Percentiles rank a stretch among this genome's conserved stretches.
Conservation (phyloP, 2,113 vertebrate genomes). For the Ptilonorhynchus violaceus region DNA sequence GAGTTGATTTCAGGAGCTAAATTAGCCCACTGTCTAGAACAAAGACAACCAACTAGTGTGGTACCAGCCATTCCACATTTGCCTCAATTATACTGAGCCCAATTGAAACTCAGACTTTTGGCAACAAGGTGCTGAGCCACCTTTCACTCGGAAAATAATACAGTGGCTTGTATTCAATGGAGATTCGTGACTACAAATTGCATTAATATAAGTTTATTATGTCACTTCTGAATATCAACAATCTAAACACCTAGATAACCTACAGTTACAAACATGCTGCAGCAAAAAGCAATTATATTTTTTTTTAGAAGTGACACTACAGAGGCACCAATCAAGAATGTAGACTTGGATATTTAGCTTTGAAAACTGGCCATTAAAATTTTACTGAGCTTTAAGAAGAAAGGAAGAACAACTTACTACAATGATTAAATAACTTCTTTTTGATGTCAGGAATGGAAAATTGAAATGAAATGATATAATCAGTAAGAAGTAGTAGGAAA, state of each 20-base stretch:
- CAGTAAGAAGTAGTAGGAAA: not conserved
- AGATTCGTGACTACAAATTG: slow-evolving; percentile 1
- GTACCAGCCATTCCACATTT: not conserved
- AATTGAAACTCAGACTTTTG: not conserved
- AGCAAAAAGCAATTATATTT: not conserved
- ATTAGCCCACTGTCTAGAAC: slow-evolving; percentile 34
- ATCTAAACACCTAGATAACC: not conserved
- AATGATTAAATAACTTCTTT: not conserved
- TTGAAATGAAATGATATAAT: not conserved
- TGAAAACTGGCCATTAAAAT: not conserved
- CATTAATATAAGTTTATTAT: not conserved
- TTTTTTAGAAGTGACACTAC: not conserved
- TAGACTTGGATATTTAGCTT: not conserved
- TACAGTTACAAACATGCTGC: not conserved
- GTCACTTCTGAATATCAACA: not conserved
- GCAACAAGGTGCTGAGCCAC: slow-evolving; percentile 39
- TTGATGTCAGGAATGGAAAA: not conserved
- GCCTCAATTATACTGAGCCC: not conserved
- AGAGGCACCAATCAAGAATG: not conserved
- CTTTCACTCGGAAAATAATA: slow-evolving; percentile 37
- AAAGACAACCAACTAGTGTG: slow-evolving; percentile 12
- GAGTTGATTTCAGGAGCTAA: slow-evolving; percentile 21
- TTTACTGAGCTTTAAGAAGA: not conserved
- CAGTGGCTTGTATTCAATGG: not conserved
- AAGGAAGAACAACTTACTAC: not conserved